Evolutionary conservation across 2,113 vertebrate species (phyloP).

Genomic region (Gymnarchus niloticus): DNA sequence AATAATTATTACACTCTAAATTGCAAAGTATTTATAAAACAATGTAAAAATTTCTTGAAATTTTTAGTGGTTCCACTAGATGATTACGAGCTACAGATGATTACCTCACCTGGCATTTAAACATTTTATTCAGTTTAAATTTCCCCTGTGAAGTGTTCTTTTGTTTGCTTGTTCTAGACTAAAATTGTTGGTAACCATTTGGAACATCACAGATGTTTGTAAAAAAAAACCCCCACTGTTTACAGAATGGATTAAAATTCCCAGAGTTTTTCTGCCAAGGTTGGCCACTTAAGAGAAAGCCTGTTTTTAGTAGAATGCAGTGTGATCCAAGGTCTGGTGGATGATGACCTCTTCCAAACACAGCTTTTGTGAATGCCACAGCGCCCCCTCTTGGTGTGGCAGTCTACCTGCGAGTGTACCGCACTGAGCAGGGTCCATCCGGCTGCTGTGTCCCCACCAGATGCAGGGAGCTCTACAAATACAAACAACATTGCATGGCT

Average conservation of each 20-base stretch:
- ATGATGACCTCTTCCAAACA: not conserved
- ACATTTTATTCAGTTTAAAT: not conserved
- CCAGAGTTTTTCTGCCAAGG: constrained; percentile 7
- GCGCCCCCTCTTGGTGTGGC: not conserved
- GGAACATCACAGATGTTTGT: not conserved
- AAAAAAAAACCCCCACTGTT: constrained; percentile 9
- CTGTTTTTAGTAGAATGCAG: not conserved
- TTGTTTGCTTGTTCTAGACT: not conserved
- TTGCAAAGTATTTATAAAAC: not conserved
- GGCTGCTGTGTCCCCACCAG: constrained; percentile 73
- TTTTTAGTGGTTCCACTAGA: not conserved
- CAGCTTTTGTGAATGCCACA: not conserved
- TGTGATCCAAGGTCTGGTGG: not conserved
- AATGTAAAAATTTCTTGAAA: not conserved
- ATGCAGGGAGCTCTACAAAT: constrained; percentile 64
- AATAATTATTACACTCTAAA: not conserved
- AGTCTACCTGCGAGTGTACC: constrained; percentile 50
- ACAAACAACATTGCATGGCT: constrained; percentile 12
- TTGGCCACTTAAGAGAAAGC: not conserved
- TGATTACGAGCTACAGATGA: not conserved
- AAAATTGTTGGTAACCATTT: not conserved
- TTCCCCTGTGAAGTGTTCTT: not conserved
- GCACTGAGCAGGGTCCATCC: constrained; percentile 53
- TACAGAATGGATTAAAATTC: not conserved
- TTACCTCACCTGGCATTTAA: not conserved